phyloP scores from a whole-genome alignment of 1,140 invertebrate genomes.

The Drosophila pseudoananassae region DNA sequence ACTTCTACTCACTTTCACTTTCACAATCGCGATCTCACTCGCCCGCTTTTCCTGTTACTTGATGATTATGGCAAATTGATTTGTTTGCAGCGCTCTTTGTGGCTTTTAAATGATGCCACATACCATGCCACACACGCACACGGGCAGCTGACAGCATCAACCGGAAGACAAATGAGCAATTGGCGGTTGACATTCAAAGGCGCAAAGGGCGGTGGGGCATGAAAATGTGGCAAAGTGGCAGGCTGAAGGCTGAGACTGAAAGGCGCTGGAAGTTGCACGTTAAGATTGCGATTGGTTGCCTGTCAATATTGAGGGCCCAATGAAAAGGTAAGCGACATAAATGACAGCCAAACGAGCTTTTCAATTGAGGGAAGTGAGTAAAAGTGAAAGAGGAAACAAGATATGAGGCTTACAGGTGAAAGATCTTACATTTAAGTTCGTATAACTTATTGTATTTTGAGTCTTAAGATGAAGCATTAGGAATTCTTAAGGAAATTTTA shows the following conservation, averaged over 20 bases:
- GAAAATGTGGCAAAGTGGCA: neutral
- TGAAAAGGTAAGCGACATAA: conserved; percentile 3
- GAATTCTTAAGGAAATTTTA: too few relatives aligned
- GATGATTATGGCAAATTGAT: conserved; percentile 79
- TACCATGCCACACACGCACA: conserved; percentile 6
- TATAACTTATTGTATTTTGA: too few relatives aligned
- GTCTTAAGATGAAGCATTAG: too few relatives aligned
- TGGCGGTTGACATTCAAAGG: conserved; percentile 34
- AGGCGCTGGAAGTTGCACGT: neutral
- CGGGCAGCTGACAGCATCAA: conserved; percentile 12
- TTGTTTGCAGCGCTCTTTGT: conserved; percentile 74
- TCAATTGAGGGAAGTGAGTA: neutral
- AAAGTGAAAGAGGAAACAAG: neutral
- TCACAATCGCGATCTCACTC: conserved; percentile 3
- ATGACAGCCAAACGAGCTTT: conserved; percentile 13
- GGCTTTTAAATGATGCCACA: conserved; percentile 68
- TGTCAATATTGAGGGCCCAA: conserved; percentile 11
- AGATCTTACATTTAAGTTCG: too few relatives aligned
- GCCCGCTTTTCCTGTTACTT: conserved; percentile 36
- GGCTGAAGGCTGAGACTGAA: neutral
- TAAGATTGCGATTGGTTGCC: conserved; percentile 29
- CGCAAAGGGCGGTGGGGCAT: neutral
- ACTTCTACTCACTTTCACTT: conserved; percentile 3
- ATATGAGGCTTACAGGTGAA: neutral
- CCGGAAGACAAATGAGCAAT: conserved; percentile 73